Evolutionary conservation across 2,797 vertebrate genomes (phyloP).

Genomic region (Onychomys leucogaster): DNA sequence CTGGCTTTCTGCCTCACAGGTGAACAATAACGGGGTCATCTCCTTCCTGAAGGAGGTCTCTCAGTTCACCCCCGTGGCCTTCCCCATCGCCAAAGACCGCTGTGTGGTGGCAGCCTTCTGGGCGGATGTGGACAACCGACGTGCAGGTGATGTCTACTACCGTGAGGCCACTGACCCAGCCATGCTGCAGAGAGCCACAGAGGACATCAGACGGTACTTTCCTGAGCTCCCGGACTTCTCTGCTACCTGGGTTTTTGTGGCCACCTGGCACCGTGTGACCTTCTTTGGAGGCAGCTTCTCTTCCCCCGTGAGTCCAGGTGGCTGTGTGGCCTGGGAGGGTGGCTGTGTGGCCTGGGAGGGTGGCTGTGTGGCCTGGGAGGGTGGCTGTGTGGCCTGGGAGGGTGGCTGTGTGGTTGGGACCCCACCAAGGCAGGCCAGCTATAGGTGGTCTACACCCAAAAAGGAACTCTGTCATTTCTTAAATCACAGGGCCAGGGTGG

Average conservation of each 20-base stretch:
- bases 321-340: not conserved
- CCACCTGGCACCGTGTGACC: conserved; percentile 96
- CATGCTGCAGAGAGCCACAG: conserved; percentile 90
- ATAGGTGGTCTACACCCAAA: not conserved
- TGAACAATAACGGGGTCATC: conserved; percentile 98
- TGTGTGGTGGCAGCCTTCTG: conserved; percentile 97
- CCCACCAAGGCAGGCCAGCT: not conserved
- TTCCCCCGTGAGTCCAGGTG: conserved; percentile 92
- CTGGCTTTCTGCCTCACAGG: conserved; percentile 86
- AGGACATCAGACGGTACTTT: conserved; percentile 92
- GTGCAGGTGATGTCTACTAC: conserved; percentile 94
- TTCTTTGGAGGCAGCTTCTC: conserved; percentile 96
- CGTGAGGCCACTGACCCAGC: conserved; percentile 91
- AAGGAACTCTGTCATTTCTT: no score
- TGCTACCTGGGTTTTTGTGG: conserved; percentile 94
- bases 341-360: not conserved
- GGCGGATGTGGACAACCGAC: conserved; percentile 98
- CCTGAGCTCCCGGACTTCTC: conserved; percentile 93
- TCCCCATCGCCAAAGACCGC: conserved; percentile 97
- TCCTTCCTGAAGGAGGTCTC: conserved; percentile 99
- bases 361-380: not conserved
- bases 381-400: not conserved
- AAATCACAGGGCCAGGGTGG: not conserved
- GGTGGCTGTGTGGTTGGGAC: not conserved
- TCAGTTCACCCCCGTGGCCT: conserved; percentile 97